Base-by-base conservation (phyloP, 2,888 invertebrate species). In the Himalopsyche anomala region DNA sequence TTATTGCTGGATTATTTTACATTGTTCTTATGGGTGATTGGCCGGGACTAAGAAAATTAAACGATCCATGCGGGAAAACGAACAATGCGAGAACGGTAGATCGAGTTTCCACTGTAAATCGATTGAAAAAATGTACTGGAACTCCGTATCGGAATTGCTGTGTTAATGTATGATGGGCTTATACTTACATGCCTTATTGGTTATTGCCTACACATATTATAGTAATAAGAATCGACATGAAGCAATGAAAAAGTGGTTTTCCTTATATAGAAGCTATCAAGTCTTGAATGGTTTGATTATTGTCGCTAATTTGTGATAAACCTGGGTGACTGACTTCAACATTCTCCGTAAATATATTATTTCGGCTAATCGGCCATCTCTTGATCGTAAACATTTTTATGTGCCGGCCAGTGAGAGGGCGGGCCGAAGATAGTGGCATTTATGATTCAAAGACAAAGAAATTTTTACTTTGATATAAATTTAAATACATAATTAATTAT, bases 171-270 rank as follows among this genome's bases (percentile, higher is more conserved):
- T 19, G 56, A 56, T 56, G 28, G 19, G 19, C 36, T 69, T 36
- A 36, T 36, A 5, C 69, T 11, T 74, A 62, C 62, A 19, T 19
- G 28, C 62, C 62, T 6, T 51, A 74, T 74, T 74, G 74, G 15
- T 8, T 28, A 74, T 74, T 74, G 74, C 74, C 74, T 74, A 74
- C 74, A 74, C 36, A 74, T 28, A 28, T 28, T 28, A 28, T 11
- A 74, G 74, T 74, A 74, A 74, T 74, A 74, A 36, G 51, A 15
- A 74, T 9, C 12, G 36, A 36, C 36, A 62, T 62, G 36, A 38
- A 74, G 74, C 15, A n/a, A 74, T 74, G 28, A 74, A 74, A 74
- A 74, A 74, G 74, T 74, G 74, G 74, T 74, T 74, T 74, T 74
- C 74, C 74, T 38, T 74, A 74, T 74, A 74, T 74, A 12, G 74